Conservation (phyloP, 1,140 invertebrate species). For the Saccostrea glomerata region DNA sequence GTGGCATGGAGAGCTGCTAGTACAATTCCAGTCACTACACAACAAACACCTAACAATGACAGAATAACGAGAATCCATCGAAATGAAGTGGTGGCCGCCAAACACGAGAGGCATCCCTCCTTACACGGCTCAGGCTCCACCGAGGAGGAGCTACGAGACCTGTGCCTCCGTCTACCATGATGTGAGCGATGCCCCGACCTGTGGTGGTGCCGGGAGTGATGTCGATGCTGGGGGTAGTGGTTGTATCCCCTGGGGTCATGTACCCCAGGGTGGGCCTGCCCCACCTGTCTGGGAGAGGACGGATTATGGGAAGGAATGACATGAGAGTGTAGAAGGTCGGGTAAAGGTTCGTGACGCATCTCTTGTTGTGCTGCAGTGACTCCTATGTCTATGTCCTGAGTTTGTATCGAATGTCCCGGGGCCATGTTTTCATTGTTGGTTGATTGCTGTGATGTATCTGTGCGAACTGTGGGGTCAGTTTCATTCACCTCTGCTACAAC, state of each 20-base stretch:
- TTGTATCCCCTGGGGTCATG: slow-evolving; percentile 49
- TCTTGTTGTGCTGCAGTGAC: slow-evolving; percentile 47
- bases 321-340: slow-evolving; percentile 81
- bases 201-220: slow-evolving; percentile 53
- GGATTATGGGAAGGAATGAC: slow-evolving; percentile 79
- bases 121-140: slow-evolving; percentile 67
- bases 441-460: slow-evolving; percentile 19
- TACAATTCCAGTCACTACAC: slow-evolving; percentile 77
- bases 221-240: slow-evolving; percentile 46
- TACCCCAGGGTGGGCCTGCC: slow-evolving; percentile 50
- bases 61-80: slow-evolving; percentile 76
- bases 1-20: slow-evolving; percentile 75
- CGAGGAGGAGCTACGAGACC: slow-evolving; percentile 58
- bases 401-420: slow-evolving; percentile 44
- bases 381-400: slow-evolving; percentile 64
- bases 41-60: slow-evolving; percentile 76
- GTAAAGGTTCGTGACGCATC: slow-evolving; percentile 72
- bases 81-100: slow-evolving; percentile 73
- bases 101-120: slow-evolving; percentile 73
- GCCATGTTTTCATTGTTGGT: slow-evolving; percentile 17
- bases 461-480: slow-evolving; percentile 11
- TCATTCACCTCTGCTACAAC: neutral
- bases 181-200: slow-evolving; percentile 46
- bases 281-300: slow-evolving; percentile 54
- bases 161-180: slow-evolving; percentile 49